Base-by-base conservation (phyloP, 30 jellyfish, hydroid and myxozoan species). In the Catostylus mosaicus region DNA sequence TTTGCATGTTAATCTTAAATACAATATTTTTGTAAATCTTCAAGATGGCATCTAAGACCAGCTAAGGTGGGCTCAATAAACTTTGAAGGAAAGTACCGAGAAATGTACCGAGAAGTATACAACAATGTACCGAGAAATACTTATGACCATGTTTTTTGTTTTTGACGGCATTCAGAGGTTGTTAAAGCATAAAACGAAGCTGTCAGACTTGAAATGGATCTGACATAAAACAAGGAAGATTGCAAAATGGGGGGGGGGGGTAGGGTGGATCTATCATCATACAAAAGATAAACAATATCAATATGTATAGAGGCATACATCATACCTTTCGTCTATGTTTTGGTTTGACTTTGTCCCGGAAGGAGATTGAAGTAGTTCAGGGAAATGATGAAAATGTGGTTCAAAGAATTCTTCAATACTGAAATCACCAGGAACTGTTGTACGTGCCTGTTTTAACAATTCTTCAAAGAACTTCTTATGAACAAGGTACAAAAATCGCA, bases 401-500 rank as follows among this genome's bases (percentile, higher is more conserved):
- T 68, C 96, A 50, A 86, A 76, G 26, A 75, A 7, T n/a, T 86
- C 96, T 9, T 86, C 96, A 1, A 86, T 66, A 43, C 36, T 82
- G 61, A 73, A 56, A 59, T 71, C 96, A 36, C 46, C 65, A n/a
- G 77, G 79, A 26, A 35, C 77, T 19, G 88, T 29, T n/a, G 48
- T 54, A 18, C 75, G 84, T 11, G 74, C 62, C 30, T 68, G 56
- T 45, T 57, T 31, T 10, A 54, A 86, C 47, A 86, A 61, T 30
- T 74, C 86, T 29, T 36, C 38, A 88, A 86, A 86, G 89, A 62
- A 86, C 74, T 65, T 47, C 82, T 73, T 75, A 37, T 86, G 96
- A 24, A 66, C 85, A 35, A 86, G 73, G 47, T 86, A 86, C 24
- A 86, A 64, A 62, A 86, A 86, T 34, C 96, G 75, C 89, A 86